Evolutionary conservation across 2,888 invertebrate species (phyloP), one percentile per base, ranked within the genome.

Genomic region (Charanyca ferruginea): DNA sequence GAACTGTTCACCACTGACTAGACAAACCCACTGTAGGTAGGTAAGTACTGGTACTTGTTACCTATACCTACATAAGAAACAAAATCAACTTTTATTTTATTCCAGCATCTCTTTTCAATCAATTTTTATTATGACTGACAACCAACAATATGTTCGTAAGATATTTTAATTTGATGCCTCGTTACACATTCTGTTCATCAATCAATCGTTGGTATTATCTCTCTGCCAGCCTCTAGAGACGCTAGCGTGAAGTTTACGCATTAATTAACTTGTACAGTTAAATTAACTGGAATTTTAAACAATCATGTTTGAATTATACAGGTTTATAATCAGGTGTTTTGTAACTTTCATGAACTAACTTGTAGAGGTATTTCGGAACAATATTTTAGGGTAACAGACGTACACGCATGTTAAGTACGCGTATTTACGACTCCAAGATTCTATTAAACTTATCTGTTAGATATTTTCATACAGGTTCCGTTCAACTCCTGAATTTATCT

Each of bases 141-240:
- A 41, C 69, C 7, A 16, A 51, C 45, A 49, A 53, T 66, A 54
- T 18, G 6, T 70, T 49, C 25, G 18, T n/a, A 62, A 69, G 69
- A 38, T 63, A 69, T 73, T 68, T 63, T 77, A 73, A 69, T 77
- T 77, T 73, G 22, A 65, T 45, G 77, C 47, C 22, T 77, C 65
- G 69, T 77, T 77, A 66, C 48, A 16, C 25, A 35, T 38, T 18
- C 38, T 23, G 8, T 60, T 42, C 60, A 61, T 73, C 58, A 62
- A 65, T 77, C 73, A 77, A 60, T 25, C n/a, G n/a, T n/a, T n/a
- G 18, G 7, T 22, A 35, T 60, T 49, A 51, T 64, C 44, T 61
- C 22, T 60, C 32, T 64, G 47, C 54, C 22, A 44, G 38, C 42
- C 45, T 20, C 51, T 11, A 13, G 47, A 49, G 45, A 22, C 20